These are phyloP conservation scores for Ornithoptera priamus DNA, from an alignment of 2,888 invertebrate species.

Conservation along the genomic window DNA sequence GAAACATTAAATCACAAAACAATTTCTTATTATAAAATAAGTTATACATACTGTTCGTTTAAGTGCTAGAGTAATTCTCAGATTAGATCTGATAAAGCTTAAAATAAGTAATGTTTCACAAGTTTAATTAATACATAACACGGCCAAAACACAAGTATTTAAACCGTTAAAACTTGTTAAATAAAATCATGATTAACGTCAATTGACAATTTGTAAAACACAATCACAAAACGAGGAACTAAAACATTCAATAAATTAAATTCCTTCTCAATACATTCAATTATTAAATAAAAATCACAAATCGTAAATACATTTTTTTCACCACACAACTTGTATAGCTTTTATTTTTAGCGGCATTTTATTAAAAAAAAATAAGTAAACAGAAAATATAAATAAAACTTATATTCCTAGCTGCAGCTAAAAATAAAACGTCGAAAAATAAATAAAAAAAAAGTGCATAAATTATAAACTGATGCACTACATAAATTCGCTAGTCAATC, in stretches of 20 bases:
- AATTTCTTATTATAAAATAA: slow-evolving; percentile 19
- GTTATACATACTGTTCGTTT: slow-evolving; percentile 6
- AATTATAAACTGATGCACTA: neutral
- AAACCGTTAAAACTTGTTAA: slow-evolving; percentile 13
- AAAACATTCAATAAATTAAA: slow-evolving; percentile 16
- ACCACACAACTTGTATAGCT: too few species aligned
- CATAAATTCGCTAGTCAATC: slow-evolving; percentile 6
- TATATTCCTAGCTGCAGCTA: too few species aligned
- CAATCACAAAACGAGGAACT: slow-evolving; percentile 26
- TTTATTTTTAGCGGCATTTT: neutral
- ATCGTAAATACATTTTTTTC: neutral
- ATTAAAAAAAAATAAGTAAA: too few species aligned
- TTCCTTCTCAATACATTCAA: neutral
- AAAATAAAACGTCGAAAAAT: neutral
- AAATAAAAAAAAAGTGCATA: neutral
- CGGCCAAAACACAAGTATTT: slow-evolving; percentile 13
- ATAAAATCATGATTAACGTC: slow-evolving; percentile 18
- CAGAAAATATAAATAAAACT: neutral
- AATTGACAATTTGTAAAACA: slow-evolving; percentile 12
- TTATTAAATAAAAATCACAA: slow-evolving; percentile 15
- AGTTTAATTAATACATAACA: neutral
- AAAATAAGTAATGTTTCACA: slow-evolving; percentile 12
- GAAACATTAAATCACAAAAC: slow-evolving; percentile 8
- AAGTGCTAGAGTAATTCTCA: slow-evolving; percentile 14
- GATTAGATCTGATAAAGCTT: slow-evolving; percentile 26